Percentiles rank a stretch among this genome's conserved stretches.
These are phyloP conservation scores for Microdon myrmicae DNA, from an alignment of 2,888 invertebrate genomes.

Conservation along the genomic window DNA sequence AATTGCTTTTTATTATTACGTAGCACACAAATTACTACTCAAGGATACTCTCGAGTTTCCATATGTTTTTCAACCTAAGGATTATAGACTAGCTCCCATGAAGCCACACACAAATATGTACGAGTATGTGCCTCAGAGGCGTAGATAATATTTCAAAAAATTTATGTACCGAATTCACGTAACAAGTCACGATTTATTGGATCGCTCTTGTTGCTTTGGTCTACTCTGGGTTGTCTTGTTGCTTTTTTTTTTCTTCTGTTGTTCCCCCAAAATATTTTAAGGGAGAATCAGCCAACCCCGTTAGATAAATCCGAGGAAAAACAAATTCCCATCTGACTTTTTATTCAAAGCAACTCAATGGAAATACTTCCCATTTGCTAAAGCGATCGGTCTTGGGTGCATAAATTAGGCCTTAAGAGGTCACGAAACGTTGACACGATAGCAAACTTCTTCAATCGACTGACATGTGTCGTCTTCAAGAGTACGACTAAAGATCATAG, in stretches of 20 bases:
- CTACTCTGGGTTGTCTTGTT: neutral
- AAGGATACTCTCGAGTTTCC: slow-evolving; percentile 6
- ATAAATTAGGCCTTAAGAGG: slow-evolving; percentile 37
- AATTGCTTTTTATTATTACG: slow-evolving; percentile 46
- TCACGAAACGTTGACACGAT: slow-evolving; percentile 27
- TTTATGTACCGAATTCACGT: slow-evolving; percentile 50
- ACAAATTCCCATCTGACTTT: slow-evolving; percentile 15
- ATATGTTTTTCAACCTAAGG: slow-evolving; percentile 7
- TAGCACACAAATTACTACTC: slow-evolving; percentile 33
- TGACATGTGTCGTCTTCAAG: too few relatives aligned
- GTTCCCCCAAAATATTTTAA: neutral
- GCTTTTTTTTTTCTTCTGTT: neutral
- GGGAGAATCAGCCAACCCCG: slow-evolving; percentile 13
- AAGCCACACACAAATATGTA: neutral
- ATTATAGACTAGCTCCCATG: neutral
- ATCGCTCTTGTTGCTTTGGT: slow-evolving; percentile 16
- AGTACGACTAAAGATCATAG: too few relatives aligned
- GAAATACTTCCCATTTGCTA: slow-evolving; percentile 3
- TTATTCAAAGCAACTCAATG: neutral
- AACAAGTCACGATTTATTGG: slow-evolving; percentile 44
- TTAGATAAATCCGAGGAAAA: neutral
- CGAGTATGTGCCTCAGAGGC: slow-evolving; percentile 33
- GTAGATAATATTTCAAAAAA: slow-evolving; percentile 44
- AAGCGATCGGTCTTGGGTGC: slow-evolving; percentile 18
- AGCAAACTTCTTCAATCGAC: too few relatives aligned